These are phyloP conservation scores for Hepsetus odoe DNA, from an alignment of 2,113 vertebrate species.

Conservation along the genomic window DNA sequence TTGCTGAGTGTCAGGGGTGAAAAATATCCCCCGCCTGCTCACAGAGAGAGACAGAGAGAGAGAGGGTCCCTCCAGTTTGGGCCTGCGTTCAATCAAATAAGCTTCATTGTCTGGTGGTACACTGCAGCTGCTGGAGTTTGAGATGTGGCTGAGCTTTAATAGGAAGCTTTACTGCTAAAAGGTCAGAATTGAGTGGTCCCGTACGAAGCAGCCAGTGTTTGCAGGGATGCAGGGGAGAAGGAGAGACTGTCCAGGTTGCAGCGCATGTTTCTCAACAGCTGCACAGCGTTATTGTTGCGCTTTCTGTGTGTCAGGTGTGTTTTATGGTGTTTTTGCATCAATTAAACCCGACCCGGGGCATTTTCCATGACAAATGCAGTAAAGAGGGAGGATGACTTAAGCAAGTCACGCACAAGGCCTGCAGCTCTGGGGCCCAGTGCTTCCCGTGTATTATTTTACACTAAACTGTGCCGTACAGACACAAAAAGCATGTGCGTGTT, in stretches of 20 bases:
- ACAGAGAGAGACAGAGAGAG: conserved; percentile 35
- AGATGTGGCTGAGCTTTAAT: conserved; percentile 30
- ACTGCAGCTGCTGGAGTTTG: conserved; percentile 19
- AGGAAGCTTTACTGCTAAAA: conserved; percentile 42
- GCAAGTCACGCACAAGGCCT: conserved; percentile 37
- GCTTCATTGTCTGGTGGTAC: neutral
- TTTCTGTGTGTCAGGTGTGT: conserved; percentile 58
- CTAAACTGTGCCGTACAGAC: conserved; percentile 2
- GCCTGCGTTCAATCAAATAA: conserved; percentile 18
- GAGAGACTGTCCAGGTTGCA: neutral
- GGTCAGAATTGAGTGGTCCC: conserved; percentile 29
- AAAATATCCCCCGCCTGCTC: conserved; percentile 42
- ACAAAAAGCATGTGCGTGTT: conserved; percentile 16
- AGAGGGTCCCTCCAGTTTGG: neutral
- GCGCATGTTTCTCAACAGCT: conserved; percentile 46
- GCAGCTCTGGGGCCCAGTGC: neutral
- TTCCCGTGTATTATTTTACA: neutral
- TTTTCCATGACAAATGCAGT: conserved; percentile 60
- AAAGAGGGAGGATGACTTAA: conserved; percentile 31
- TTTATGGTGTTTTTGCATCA: conserved; percentile 59
- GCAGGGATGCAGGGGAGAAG: neutral
- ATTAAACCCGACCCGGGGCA: conserved; percentile 56
- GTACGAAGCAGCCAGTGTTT: neutral
- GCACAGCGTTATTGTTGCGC: conserved; percentile 44
- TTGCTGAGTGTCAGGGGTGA: conserved; percentile 39